These are phyloP conservation scores for Lepidocolaptes lacrymiger DNA, from an alignment of 2,797 vertebrate genomes.

Conservation along the genomic window DNA sequence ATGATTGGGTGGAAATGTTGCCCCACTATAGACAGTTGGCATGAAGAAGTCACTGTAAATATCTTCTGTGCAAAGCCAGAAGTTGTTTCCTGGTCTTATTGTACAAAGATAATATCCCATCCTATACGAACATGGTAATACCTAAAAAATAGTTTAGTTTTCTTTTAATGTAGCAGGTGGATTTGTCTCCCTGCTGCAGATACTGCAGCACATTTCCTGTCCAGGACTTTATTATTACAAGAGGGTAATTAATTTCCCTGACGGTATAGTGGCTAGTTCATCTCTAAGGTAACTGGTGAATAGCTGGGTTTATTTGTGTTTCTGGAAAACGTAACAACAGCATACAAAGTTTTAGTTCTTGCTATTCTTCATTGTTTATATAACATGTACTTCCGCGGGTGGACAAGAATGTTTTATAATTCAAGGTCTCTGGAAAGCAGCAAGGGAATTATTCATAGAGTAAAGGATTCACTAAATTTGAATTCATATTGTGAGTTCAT, in stretches of 20 bases:
- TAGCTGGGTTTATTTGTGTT: neutral
- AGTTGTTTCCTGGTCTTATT: neutral
- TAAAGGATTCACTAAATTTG: neutral
- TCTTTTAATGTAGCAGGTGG: neutral
- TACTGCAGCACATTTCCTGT: neutral
- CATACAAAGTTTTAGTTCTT: neutral
- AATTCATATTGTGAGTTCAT: neutral
- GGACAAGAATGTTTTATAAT: neutral
- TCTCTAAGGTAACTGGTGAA: conserved; percentile 13
- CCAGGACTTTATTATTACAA: neutral
- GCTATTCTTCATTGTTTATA: neutral
- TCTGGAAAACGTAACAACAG: neutral
- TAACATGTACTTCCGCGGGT: neutral
- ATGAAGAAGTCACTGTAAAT: neutral
- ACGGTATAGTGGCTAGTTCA: neutral
- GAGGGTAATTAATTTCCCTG: conserved; percentile 2
- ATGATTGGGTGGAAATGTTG: neutral
- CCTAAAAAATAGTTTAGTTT: neutral
- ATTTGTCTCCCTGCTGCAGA: neutral
- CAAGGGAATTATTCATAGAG: neutral
- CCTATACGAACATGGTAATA: neutral
- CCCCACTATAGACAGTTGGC: neutral
- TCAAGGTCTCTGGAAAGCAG: neutral
- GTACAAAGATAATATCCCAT: neutral
- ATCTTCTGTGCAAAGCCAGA: neutral